These are phyloP conservation scores for Moxostoma hubbsi DNA, from an alignment of 2,797 vertebrate species.

Conservation along the genomic window DNA sequence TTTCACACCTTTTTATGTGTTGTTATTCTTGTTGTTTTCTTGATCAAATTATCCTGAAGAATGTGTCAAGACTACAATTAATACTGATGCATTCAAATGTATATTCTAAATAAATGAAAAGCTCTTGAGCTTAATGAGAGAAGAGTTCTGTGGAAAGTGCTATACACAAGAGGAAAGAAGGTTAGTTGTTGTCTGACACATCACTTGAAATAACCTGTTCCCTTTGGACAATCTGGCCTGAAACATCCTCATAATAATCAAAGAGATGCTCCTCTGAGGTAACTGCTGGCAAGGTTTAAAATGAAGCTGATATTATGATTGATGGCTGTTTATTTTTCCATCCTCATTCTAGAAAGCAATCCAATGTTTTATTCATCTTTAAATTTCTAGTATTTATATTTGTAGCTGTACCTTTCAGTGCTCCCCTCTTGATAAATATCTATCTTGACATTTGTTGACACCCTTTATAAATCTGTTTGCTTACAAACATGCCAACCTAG, in stretches of 20 bases:
- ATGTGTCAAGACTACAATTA: slow-evolving; percentile 16
- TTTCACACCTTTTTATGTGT: slow-evolving; percentile 1
- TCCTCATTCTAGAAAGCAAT: slow-evolving; percentile 21
- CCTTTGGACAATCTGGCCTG: slow-evolving; percentile 23
- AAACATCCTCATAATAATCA: slow-evolving; percentile 47
- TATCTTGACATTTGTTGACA: slow-evolving; percentile 41
- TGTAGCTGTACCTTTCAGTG: slow-evolving; percentile 10
- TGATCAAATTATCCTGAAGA: slow-evolving; percentile 37
- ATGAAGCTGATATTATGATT: slow-evolving; percentile 34
- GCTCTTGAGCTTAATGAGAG: slow-evolving; percentile 31
- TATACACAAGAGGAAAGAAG: background rate
- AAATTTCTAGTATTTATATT: slow-evolving; percentile 30
- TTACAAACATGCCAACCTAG: background rate
- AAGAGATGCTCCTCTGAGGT: slow-evolving; percentile 33
- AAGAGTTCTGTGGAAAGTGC: slow-evolving; percentile 26
- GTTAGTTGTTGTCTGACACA: slow-evolving; percentile 21
- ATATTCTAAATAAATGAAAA: slow-evolving; percentile 22
- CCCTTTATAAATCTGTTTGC: slow-evolving; percentile 30
- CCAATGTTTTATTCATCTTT: slow-evolving; percentile 32
- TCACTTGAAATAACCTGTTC: background rate
- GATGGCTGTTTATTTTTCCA: slow-evolving; percentile 41
- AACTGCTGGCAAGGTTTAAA: slow-evolving; percentile 37
- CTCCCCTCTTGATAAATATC: slow-evolving; percentile 32
- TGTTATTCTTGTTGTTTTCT: slow-evolving; percentile 39
- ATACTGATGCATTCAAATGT: background rate